phyloP scores from a whole-genome alignment of 2,888 invertebrate genomes.

The Phymatocera aterrima region DNA sequence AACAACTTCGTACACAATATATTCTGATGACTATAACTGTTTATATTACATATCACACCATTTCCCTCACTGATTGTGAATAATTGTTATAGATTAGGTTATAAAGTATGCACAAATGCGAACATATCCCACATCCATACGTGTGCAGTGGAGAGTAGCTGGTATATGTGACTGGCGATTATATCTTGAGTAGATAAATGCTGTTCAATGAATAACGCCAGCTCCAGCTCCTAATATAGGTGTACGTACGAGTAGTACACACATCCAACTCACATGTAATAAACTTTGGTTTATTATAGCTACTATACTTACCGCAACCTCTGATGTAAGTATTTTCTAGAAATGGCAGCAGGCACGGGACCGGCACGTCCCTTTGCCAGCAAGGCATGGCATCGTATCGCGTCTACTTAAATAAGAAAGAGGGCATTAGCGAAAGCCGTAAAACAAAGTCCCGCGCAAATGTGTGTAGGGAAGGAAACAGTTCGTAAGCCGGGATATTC shows the following conservation, averaged over 20 bases:
- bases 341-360: slow-evolving; percentile 30
- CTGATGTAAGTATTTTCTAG: slow-evolving; percentile 9
- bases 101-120: not conserved
- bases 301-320: not conserved
- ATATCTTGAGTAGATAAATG: slow-evolving; percentile 21
- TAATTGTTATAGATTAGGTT: not conserved
- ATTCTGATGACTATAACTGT: not conserved
- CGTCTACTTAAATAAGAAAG: not conserved
- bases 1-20: not conserved
- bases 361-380: not conserved
- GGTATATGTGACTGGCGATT: slow-evolving; percentile 3
- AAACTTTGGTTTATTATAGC: not conserved
- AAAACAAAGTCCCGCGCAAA: slow-evolving; percentile 33
- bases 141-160: not conserved
- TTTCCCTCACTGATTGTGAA: slow-evolving; percentile 5
- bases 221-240: not conserved
- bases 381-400: not conserved
- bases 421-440: slow-evolving; percentile 29
- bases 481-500: too few relatives aligned
- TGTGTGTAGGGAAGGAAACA: too few relatives aligned
- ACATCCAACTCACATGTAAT: not conserved
- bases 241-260: not conserved
- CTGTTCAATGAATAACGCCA: slow-evolving; percentile 24
- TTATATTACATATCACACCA: not conserved
- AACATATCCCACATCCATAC: not conserved